Evolutionary conservation across 2,113 vertebrate species (phyloP), one percentile per base, ranked within the genome.

Genomic region (Tachuris rubrigastra): DNA sequence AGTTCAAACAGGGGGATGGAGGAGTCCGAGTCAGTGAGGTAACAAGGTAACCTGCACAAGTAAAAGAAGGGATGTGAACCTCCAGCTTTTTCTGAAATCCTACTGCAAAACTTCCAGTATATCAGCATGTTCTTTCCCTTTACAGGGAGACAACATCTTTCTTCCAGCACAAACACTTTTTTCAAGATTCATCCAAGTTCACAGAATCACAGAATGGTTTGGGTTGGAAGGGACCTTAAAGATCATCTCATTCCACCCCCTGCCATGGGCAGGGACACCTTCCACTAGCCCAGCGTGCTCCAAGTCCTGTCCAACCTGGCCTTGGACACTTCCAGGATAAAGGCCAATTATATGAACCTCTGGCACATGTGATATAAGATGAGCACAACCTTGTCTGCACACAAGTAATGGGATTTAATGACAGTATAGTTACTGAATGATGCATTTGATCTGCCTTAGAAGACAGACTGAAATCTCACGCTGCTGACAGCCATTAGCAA

Each of bases 11-110:
- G 49, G 25, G 58, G 35, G 55, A 46, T 8, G n/a, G 37, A 80
- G 14, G 9, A 2, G 4, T 53, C 12, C 16, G 5, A 75, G 33
- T 13, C 24, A 25, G 27, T 14, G 31, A 60, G 3, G 8, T 16
- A 35, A 59, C 0, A 5, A 42, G 66, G 28, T n/a, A 66, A 44
- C 2, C 1, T 0, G 4, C 6, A 9, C 35, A 14, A 7, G 14
- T 41, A 44, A 77, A 39, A 60, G 8, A 21, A 41, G 16, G 24
- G 2, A 4, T 20, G 0, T 8, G 16, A 46, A n/a, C 12, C 17
- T 56, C 28, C 6, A 10, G 5, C 13, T 9, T 44, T 20, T 25
- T 28, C 47, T 25, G 30, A 82, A 74, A 33, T 49, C 44, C n/a
- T 39, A 22, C 23, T 16, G 27, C 28, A 63, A 65, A 77, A 19